Base-by-base conservation (phyloP, 2,113 vertebrate genomes). In the Vidua macroura region DNA sequence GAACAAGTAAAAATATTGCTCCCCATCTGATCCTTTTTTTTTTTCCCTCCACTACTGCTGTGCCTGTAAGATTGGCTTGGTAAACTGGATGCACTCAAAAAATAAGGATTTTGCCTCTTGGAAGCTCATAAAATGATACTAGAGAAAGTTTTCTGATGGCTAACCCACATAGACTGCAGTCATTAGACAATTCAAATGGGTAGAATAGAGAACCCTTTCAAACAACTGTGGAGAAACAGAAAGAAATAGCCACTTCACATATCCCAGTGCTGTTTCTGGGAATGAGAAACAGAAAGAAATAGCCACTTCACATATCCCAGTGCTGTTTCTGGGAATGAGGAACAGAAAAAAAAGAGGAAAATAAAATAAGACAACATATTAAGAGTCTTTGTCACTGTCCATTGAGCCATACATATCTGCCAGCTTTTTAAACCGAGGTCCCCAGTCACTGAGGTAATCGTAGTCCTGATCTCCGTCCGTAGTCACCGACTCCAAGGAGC, bases 381-480 rank as follows among this genome's bases (percentile, higher is more conserved):
- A 99, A 91, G 98, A 99, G 97, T 99, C 99, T 91, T 97, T 98
- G 97, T 99, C 99, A 79, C 99, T 99, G 97, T 99, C 99, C 81
- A 98, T 98, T 19, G 98, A 96, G 4, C 99, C 99, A 39, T 99
- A 99, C 99, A 99, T 98, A 93, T 99, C 99, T 7, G 99, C 99
- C 63, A 99, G 98, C 97, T 99, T 99, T 97, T 98, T 99, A 97
- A 99, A 99, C 2, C 99, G 98, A 4, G 99, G 99, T 5, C 99
- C 99, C 98, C 99, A 99, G 96, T 99, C 99, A 93, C 99, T 99
- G 87, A 99, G 98, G 97, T 99, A 99, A 96, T 99, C 98, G 10
- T 99, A 99, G 98, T 99, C 99, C 92, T 99, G 99, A 84, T 99
- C 98, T n/a, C 98, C 98, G 2, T 99, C 99, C 1, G 98, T 98